Conservation (phyloP, 2,797 vertebrate genomes). For the Aplochiton taeniatus region DNA sequence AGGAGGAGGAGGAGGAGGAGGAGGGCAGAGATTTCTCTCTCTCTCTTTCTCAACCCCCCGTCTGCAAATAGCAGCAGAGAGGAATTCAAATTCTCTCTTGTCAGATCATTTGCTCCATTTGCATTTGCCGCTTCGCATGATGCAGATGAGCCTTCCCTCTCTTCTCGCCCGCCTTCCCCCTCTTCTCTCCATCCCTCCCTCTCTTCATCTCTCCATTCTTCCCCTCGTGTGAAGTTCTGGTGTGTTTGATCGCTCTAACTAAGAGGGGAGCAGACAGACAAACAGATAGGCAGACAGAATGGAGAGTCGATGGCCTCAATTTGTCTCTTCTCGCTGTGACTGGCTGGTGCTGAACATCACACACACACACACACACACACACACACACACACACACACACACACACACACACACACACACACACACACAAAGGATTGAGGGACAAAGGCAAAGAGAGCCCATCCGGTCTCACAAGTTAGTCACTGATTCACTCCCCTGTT, state of each 20-base stretch:
- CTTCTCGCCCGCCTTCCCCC: slow-evolving; percentile 48
- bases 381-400: slow-evolving; percentile 8
- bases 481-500: no score
- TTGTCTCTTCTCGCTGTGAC: neutral
- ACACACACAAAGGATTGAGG: neutral
- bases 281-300: neutral
- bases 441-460: neutral
- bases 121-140: slow-evolving; percentile 72
- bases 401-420: slow-evolving; percentile 7
- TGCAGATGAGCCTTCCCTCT: slow-evolving; percentile 67
- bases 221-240: slow-evolving; percentile 60
- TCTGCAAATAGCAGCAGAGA: slow-evolving; percentile 66
- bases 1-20: neutral
- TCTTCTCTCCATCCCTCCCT: slow-evolving; percentile 31
- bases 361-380: slow-evolving; percentile 15
- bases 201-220: neutral
- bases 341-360: neutral
- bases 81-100: slow-evolving; percentile 69
- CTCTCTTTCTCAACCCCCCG: slow-evolving; percentile 12
- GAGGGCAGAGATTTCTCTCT: slow-evolving; percentile 30
- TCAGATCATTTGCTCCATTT: slow-evolving; percentile 78
- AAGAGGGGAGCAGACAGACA: slow-evolving; percentile 53
- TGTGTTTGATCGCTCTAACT: slow-evolving; percentile 74
- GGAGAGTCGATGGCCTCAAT: neutral
- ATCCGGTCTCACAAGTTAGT: no score